A percentile compares a stretch with the other conserved stretches of the same genome.
Evolutionary conservation across 2,888 invertebrate genomes (phyloP).

Genomic region (Siphlonurus alternatus): DNA sequence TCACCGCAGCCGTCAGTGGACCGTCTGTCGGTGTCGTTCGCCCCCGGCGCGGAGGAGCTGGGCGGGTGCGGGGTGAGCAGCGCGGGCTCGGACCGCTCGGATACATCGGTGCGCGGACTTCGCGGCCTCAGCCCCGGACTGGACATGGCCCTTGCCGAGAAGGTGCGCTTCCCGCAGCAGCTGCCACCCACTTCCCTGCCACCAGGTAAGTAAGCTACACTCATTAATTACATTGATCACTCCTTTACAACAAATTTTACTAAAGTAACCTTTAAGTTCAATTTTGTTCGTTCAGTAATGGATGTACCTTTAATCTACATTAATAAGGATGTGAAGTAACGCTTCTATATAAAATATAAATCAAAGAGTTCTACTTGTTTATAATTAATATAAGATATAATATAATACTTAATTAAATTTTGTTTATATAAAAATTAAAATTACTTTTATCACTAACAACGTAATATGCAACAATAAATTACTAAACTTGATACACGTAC

Average conservation of each 20-base stretch:
- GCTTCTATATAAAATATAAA: too few relatives aligned
- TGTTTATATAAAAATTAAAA: too few relatives aligned
- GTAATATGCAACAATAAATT: too few relatives aligned
- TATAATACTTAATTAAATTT: too few relatives aligned
- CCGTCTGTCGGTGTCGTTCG: conserved; percentile 55
- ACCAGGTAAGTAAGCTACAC: neutral
- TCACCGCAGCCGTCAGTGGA: conserved; percentile 54
- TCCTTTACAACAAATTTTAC: neutral
- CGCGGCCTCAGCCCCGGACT: neutral
- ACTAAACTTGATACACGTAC: too few relatives aligned
- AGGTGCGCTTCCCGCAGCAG: conserved; percentile 21
- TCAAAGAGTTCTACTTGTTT: too few relatives aligned
- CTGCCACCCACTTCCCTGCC: neutral
- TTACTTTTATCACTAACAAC: too few relatives aligned
- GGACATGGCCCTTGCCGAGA: conserved; percentile 20
- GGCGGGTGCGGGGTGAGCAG: conserved; percentile 31
- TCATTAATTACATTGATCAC: neutral
- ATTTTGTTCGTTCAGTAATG: too few relatives aligned
- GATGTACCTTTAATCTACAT: too few relatives aligned
- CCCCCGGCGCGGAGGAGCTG: conserved; percentile 28
- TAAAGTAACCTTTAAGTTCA: too few relatives aligned
- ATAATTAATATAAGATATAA: too few relatives aligned
- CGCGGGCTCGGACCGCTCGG: conserved; percentile 19
- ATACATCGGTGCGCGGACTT: neutral
- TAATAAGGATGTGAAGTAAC: too few relatives aligned